Conservation (phyloP, 2,797 vertebrate species). For the Tolypeutes matacus region DNA sequence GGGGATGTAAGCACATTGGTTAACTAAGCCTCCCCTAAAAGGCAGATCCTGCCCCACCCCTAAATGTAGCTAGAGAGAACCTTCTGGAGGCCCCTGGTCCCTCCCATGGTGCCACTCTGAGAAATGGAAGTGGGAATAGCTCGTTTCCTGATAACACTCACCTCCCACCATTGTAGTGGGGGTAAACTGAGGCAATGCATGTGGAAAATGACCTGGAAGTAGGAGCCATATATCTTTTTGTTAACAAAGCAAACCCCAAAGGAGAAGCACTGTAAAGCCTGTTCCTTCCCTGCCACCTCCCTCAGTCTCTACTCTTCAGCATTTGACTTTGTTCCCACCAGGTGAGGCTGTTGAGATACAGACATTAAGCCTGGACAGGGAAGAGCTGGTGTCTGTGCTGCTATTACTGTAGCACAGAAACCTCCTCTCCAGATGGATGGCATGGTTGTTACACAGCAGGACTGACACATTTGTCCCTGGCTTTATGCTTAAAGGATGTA, state of each 20-base stretch:
- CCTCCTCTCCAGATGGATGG: fast-evolving
- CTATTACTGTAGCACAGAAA: no score
- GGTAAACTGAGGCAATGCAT: background rate
- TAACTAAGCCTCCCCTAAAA: background rate
- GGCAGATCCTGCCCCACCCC: background rate
- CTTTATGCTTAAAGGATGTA: background rate
- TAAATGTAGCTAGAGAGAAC: background rate
- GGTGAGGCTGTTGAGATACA: background rate
- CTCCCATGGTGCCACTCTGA: background rate
- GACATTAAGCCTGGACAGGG: background rate
- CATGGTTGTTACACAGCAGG: fast-evolving
- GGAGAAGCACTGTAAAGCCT: background rate
- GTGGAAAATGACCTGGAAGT: background rate
- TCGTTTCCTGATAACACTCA: background rate
- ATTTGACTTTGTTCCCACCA: background rate
- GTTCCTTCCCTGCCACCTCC: background rate
- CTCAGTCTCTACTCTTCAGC: background rate
- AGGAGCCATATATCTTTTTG: background rate
- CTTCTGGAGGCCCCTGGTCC: background rate
- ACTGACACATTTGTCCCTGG: background rate
- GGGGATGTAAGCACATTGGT: background rate
- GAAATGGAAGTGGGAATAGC: background rate
- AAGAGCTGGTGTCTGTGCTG: background rate
- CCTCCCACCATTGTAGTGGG: background rate
- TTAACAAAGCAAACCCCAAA: background rate